Evolutionary conservation across 2,888 invertebrate species (phyloP).

Genomic region (Latheticus oryzae): DNA sequence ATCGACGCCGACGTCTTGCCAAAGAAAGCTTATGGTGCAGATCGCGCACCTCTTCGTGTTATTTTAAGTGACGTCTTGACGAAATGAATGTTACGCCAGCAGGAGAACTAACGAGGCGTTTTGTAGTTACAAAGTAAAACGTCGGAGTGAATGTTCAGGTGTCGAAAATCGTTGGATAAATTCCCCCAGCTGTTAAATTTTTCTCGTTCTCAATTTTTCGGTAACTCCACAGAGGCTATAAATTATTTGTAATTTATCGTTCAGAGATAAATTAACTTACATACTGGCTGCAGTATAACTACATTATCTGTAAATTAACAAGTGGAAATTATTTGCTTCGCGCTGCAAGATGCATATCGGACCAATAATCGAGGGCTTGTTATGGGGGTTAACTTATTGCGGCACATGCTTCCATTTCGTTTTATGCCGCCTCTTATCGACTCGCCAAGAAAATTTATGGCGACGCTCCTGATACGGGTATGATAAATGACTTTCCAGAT

Average conservation of each 20-base stretch:
- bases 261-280: constrained; percentile 30
- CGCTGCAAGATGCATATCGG: constrained; percentile 41
- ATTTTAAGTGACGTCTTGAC: constrained; percentile 42
- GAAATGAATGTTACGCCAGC: constrained; percentile 40
- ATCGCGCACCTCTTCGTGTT: constrained; percentile 45
- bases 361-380: constrained; percentile 50
- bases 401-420: constrained; percentile 59
- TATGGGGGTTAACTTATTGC: constrained; percentile 61
- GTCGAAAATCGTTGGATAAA: constrained; percentile 11
- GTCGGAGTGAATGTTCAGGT: constrained; percentile 5
- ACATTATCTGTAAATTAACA: constrained; percentile 43
- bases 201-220: constrained; percentile 23
- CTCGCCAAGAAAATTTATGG: constrained; percentile 65
- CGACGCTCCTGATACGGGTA: constrained; percentile 69
- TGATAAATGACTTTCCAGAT: constrained; percentile 72
- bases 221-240: constrained; percentile 20
- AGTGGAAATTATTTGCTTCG: constrained; percentile 44
- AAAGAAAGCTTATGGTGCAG: constrained; percentile 49
- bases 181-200: constrained; percentile 4
- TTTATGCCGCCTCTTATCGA: constrained; percentile 62
- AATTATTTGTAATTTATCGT: constrained; percentile 31
- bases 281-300: constrained; percentile 36
- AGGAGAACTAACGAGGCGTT: constrained; percentile 41
- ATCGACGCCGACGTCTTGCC: constrained; percentile 51
- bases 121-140: constrained; percentile 27